These are phyloP conservation scores for Ageneiosus marmoratus DNA, from an alignment of 2,113 vertebrate species.

Conservation along the genomic window DNA sequence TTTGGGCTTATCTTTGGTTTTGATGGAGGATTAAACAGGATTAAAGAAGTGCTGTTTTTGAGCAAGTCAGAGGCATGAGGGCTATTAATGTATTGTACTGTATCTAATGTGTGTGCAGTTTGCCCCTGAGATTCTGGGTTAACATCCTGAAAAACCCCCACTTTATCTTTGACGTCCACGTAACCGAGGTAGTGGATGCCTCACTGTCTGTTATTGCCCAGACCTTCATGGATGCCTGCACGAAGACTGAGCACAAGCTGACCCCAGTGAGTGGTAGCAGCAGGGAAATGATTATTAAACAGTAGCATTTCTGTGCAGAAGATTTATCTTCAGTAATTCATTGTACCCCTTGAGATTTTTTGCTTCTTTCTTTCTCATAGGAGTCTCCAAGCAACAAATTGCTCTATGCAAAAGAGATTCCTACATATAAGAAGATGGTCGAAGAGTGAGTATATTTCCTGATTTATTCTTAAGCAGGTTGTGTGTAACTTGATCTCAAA, in stretches of 20 bases:
- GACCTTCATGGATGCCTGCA: constrained; percentile 99
- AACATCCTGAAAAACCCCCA: constrained; percentile 97
- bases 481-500: not conserved
- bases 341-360: not conserved
- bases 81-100: too few relatives aligned
- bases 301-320: not conserved
- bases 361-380: constrained; percentile 60
- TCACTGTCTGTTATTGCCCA: constrained; percentile 95
- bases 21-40: not conserved
- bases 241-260: constrained; percentile 96
- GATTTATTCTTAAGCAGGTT: not conserved
- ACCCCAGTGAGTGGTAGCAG: constrained; percentile 77
- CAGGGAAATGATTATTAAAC: not conserved
- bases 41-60: not conserved
- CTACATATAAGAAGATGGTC: constrained; percentile 98
- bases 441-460: constrained; percentile 86
- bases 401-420: constrained; percentile 96
- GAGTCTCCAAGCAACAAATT: constrained; percentile 98
- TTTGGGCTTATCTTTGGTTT: not conserved
- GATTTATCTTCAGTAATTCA: not conserved
- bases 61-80: not conserved
- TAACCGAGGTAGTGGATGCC: constrained; percentile 91
- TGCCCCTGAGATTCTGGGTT: constrained; percentile 93
- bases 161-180: constrained; percentile 93
- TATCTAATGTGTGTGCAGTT: constrained; percentile 69